Percentiles rank a stretch among this genome's conserved stretches.
Evolutionary conservation across 1,140 invertebrate species (phyloP).

Genomic region (Papilio machaon): DNA sequence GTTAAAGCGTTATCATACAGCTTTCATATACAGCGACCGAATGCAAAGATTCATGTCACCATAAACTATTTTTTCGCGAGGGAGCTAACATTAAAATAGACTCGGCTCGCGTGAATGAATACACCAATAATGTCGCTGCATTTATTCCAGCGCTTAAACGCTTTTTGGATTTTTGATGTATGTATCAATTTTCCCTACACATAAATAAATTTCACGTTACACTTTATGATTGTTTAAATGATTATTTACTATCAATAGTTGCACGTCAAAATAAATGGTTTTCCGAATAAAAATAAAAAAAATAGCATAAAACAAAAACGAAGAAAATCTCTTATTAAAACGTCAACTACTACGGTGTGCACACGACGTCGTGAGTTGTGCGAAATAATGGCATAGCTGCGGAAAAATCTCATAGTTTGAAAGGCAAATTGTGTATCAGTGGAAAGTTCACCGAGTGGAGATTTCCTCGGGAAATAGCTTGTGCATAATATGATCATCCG

Average conservation of each 20-base stretch:
- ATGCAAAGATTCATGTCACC: slow-evolving; percentile 56
- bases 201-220: not conserved
- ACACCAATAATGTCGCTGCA: slow-evolving; percentile 40
- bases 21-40: slow-evolving; percentile 48
- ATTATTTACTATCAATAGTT: not conserved
- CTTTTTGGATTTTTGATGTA: not conserved
- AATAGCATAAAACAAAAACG: not conserved
- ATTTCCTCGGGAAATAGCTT: slow-evolving; percentile 49
- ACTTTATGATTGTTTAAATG: not conserved
- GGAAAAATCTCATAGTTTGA: slow-evolving; percentile 59
- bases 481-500: slow-evolving; percentile 51
- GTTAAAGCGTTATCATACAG: slow-evolving; percentile 50
- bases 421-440: slow-evolving; percentile 59
- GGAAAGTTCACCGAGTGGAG: slow-evolving; percentile 54
- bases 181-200: not conserved
- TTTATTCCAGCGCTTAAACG: slow-evolving; percentile 42
- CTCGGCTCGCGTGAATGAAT: slow-evolving; percentile 44
- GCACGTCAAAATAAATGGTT: too few relatives aligned
- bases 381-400: slow-evolving; percentile 55
- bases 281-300: not conserved
- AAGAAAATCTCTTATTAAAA: slow-evolving; percentile 26
- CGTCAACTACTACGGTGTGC: slow-evolving; percentile 39
- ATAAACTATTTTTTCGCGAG: slow-evolving; percentile 61
- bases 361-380: slow-evolving; percentile 52
- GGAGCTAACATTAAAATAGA: slow-evolving; percentile 51